A percentile compares a stretch with the other conserved stretches of the same genome.
Evolutionary conservation across 23 tunicate species (phyloP).

Genomic region (Botrylloides violaceus): DNA sequence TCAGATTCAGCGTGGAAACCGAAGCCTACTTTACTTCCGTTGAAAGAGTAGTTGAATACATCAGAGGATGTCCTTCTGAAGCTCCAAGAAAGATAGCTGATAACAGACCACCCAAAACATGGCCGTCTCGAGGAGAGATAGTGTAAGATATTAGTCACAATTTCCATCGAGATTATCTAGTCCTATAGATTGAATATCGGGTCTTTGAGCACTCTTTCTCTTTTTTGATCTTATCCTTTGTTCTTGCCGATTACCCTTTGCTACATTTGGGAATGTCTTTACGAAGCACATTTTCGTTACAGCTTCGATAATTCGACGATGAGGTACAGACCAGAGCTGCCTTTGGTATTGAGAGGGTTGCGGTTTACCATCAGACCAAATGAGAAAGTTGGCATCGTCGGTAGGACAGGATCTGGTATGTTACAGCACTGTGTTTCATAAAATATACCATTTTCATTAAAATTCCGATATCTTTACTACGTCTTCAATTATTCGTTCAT

Average conservation of each 20-base stretch:
- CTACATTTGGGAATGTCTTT: too few species aligned
- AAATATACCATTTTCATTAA: too few species aligned
- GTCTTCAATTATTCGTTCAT: too few species aligned
- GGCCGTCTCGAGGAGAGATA: constrained; percentile 75
- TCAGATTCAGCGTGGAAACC: constrained; percentile 80
- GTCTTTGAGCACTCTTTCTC: too few species aligned
- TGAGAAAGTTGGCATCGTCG: constrained; percentile 95
- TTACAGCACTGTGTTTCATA: too few species aligned
- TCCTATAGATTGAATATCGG: background rate
- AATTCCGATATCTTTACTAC: too few species aligned
- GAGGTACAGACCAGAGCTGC: constrained; percentile 71
- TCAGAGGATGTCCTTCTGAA: constrained; percentile 51
- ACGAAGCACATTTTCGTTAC: background rate
- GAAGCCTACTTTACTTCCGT: constrained; percentile 88
- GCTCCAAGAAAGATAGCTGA: background rate
- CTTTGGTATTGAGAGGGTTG: constrained; percentile 65
- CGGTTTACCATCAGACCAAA: constrained; percentile 39
- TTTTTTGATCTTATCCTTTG: too few species aligned
- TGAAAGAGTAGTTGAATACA: constrained; percentile 78
- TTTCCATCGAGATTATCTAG: background rate
- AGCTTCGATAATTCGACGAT: constrained; percentile 50
- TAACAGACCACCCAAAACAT: constrained; percentile 25
- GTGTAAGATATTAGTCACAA: constrained; percentile 22
- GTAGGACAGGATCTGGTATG: constrained; percentile 95
- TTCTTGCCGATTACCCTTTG: too few species aligned